Evolutionary conservation across 2,113 vertebrate species (phyloP).

Genomic region (Syngnathoides biaculeatus): DNA sequence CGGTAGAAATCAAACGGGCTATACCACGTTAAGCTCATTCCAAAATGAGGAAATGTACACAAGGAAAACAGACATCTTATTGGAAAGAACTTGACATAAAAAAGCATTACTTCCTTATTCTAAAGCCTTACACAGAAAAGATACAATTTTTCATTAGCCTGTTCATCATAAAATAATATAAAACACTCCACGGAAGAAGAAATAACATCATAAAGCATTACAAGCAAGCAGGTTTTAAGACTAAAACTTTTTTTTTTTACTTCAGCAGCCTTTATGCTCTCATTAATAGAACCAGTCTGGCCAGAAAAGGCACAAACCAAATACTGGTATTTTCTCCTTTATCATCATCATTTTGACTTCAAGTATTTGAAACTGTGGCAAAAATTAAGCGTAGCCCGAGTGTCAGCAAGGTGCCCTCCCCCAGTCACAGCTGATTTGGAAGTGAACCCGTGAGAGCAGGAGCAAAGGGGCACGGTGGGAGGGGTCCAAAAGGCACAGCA

Average conservation of each 20-base stretch:
- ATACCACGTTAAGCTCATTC: neutral
- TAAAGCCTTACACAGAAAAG: neutral
- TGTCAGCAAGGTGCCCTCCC: conserved; percentile 22
- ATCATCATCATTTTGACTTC: neutral
- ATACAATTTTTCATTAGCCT: neutral
- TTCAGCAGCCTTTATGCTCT: too few relatives aligned
- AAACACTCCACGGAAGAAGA: neutral
- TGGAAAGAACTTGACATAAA: neutral
- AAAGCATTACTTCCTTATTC: neutral
- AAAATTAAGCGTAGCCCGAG: conserved; percentile 5
- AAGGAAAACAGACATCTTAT: neutral
- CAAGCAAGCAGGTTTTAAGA: too few relatives aligned
- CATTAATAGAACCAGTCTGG: neutral
- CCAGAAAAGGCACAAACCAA: neutral
- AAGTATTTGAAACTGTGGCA: neutral
- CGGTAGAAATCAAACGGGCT: neutral
- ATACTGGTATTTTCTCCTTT: neutral
- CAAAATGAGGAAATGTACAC: neutral
- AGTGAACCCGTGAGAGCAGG: conserved; percentile 33
- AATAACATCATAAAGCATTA: too few relatives aligned
- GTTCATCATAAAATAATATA: neutral
- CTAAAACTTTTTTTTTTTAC: too few relatives aligned
- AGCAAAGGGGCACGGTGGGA: conserved; percentile 4
- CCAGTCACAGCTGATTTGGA: conserved; percentile 27
- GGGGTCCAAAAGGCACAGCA: conserved; percentile 54